Evolutionary conservation across 2,888 invertebrate species (phyloP), one percentile per base, ranked within the genome.

Genomic region (Saturnia japonica): DNA sequence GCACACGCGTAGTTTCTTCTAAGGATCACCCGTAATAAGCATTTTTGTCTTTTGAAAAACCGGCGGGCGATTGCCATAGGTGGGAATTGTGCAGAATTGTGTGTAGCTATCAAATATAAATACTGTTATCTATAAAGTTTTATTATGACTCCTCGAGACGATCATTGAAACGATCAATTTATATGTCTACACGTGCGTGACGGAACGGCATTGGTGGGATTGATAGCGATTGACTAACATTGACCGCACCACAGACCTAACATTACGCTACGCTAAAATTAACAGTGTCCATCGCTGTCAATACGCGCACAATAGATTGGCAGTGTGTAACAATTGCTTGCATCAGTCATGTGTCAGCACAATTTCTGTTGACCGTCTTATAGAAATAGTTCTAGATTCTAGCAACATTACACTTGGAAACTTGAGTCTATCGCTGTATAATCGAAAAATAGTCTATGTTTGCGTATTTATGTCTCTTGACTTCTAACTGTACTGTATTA

Each of bases 181-280:
- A 7, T 19, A 51, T 9, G 51, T 51, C 19, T n/a, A 22, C 51
- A n/a, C n/a, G 51, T 7, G 22, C 51, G n/a, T 51, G 19, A 51
- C 51, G n/a, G 51, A 51, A 51, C 51, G 51, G 51, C 51, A 51
- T 51, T 51, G 51, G n/a, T 19, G n/a, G 51, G n/a, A 51, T 51
- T n/a, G 51, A n/a, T 47, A 22, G 7, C 7, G 9, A n/a, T n/a
- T 51, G n/a, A 51, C 51, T 19, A n/a, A 51, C 1, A 51, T 51
- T n/a, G 14, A 47, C 19, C 16, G 45, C 45, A 47, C 45, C 19
- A n/a, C n/a, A n/a, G n/a, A n/a, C n/a, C n/a, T n/a, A n/a, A n/a
- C n/a, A n/a, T n/a, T n/a, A n/a, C n/a, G n/a, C n/a, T n/a, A n/a
- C n/a, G n/a, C 6, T 14, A 47, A 6, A 6, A 16, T 47, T 12